Base-by-base conservation (phyloP, 2,797 vertebrate species). In the Molossus molossus region DNA sequence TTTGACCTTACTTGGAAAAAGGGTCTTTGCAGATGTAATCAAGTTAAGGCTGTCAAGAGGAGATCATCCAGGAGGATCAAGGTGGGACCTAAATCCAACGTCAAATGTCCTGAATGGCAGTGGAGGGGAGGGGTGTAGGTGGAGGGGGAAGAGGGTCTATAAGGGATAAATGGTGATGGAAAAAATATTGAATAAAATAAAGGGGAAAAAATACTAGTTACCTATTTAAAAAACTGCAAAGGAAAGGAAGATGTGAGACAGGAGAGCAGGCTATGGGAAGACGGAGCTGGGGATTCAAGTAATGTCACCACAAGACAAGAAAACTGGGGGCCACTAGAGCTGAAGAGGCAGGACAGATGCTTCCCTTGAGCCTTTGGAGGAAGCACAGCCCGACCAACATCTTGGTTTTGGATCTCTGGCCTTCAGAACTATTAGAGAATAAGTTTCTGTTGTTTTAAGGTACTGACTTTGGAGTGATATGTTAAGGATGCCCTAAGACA, bases 361-460 rank as follows among this genome's bases (percentile, higher is more conserved):
- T 83, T 5, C 21, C 17, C 50, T 0, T 1, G 15, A 23, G 20
- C 6, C 48, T 48, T 1, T 9, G 15, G 21, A 13, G 58, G 29
- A 4, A 62, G 3, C 0, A 0, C 0, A 4, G 11, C 4, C 57
- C 21, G 33, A 57, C 57, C 25, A 17, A 17, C 11, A 53, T 3
- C 40, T 60, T 58, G 48, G 9, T 23, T 92, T 62, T 73, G 29
- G 40, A 73, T 57, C 45, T 87, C 33, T 9, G 23, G 29, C 37
- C 18, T 88, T 62, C 23, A 23, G 62, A 60, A 60, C 21, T 7
- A 23, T 27, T 37, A 72, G 10, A 29, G 20, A 55, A 57, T 14
- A 65, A 2, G 21, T 53, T 50, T 87, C 70, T 60, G 55, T 33
- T 55, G 65, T 60, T 93, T 65, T 18, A 84, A 89, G 67, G 33